phyloP scores from a whole-genome alignment of 2,888 invertebrate genomes.

The Maniola hyperantus region DNA sequence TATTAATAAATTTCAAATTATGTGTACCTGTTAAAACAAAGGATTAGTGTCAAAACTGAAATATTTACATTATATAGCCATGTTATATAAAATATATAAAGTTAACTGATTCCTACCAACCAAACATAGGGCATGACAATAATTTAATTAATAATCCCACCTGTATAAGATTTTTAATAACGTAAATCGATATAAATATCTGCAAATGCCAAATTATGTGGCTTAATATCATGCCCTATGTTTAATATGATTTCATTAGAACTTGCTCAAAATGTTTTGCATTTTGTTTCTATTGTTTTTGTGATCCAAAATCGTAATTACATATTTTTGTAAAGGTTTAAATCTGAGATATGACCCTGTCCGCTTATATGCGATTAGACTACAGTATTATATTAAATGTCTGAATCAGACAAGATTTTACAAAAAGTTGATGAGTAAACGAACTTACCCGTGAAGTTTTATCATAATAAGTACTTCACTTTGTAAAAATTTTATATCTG shows the following conservation, averaged over 20 bases:
- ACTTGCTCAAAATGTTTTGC: conserved; percentile 4
- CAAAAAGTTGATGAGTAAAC: no score
- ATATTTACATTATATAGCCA: neutral
- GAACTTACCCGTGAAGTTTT: no score
- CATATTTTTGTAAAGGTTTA: neutral
- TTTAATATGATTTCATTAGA: neutral
- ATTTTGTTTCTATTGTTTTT: neutral
- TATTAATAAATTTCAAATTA: no score
- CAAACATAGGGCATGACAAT: conserved; percentile 10
- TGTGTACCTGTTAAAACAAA: neutral
- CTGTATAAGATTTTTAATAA: neutral
- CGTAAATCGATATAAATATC: neutral
- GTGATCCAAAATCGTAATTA: neutral
- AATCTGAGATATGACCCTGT: no score
- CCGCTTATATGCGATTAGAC: no score
- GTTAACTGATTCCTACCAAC: conserved; percentile 4
- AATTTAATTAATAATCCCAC: neutral
- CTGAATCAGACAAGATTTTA: no score
- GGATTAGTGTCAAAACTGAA: neutral
- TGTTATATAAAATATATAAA: neutral
- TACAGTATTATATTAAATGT: no score
- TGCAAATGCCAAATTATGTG: conserved; percentile 3
- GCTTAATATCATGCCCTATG: conserved; percentile 3
- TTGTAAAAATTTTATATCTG: no score
- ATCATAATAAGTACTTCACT: no score